phyloP scores from a whole-genome alignment of 1,140 invertebrate genomes.

The Gryon sp. region DNA sequence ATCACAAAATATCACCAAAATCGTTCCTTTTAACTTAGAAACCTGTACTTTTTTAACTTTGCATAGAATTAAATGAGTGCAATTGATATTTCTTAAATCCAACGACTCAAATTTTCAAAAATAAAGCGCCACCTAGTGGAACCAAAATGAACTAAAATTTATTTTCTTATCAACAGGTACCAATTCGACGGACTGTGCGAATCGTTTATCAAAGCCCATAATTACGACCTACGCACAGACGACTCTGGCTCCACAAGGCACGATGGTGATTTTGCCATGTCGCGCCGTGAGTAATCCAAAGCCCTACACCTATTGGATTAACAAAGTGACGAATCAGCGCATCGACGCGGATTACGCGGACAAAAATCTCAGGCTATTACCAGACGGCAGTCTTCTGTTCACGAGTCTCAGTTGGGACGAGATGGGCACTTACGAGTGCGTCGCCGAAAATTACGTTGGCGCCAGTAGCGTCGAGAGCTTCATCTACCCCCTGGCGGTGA shows the following conservation, averaged over 20 bases:
- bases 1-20: too few species aligned
- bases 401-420: conserved; percentile 85
- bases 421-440: conserved; percentile 89
- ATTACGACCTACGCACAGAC: conserved; percentile 32
- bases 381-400: conserved; percentile 87
- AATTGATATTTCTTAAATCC: too few species aligned
- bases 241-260: conserved; percentile 76
- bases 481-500: conserved; percentile 87
- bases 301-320: conserved; percentile 84
- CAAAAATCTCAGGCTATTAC: conserved; percentile 82
- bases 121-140: background rate
- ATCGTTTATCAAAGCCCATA: conserved; percentile 24
- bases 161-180: conserved; percentile 25
- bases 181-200: conserved; percentile 19
- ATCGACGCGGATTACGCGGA: conserved; percentile 77
- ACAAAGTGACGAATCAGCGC: conserved; percentile 78
- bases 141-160: background rate
- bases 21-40: too few species aligned
- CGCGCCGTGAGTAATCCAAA: conserved; percentile 83
- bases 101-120: background rate
- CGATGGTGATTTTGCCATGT: conserved; percentile 85
- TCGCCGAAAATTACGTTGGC: conserved; percentile 84
- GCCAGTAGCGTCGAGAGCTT: conserved; percentile 85
- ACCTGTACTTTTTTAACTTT: background rate
- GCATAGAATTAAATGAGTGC: too few species aligned